Conservation (phyloP, 2,797 vertebrate species). For the Liparis tanakae region DNA sequence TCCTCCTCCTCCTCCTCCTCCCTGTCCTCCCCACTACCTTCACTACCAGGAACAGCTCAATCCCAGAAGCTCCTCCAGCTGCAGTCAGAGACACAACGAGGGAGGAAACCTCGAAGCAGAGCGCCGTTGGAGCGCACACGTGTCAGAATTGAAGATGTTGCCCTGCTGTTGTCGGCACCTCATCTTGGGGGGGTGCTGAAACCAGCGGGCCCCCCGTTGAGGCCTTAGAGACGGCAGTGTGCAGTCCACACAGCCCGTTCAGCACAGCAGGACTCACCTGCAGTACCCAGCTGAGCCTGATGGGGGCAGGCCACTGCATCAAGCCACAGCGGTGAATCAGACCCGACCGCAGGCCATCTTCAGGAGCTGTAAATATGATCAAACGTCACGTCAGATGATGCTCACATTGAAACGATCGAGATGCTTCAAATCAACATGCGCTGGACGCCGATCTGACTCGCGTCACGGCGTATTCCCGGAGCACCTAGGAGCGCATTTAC, state of each 20-base stretch:
- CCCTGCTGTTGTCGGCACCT: background rate
- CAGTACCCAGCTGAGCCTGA: constrained; percentile 59
- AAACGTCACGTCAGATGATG: constrained; percentile 26
- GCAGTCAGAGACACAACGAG: constrained; percentile 29
- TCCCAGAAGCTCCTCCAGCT: constrained; percentile 60
- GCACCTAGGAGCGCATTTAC: constrained; percentile 5
- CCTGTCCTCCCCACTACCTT: constrained; percentile 40
- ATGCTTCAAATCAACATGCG: constrained; percentile 23
- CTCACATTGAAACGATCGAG: constrained; percentile 46
- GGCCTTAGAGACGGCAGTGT: constrained; percentile 8
- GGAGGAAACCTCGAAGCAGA: constrained; percentile 29
- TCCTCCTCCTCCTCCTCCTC: constrained; percentile 37
- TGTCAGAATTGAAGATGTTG: constrained; percentile 1
- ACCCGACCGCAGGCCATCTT: constrained; percentile 33
- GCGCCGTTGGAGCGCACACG: constrained; percentile 1
- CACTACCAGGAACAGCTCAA: constrained; percentile 49
- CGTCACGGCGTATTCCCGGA: constrained; percentile 29
- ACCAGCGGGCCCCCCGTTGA: constrained; percentile 10
- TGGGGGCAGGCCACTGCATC: constrained; percentile 69
- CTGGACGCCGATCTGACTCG: constrained; percentile 29
- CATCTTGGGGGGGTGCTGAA: background rate
- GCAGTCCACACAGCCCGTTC: background rate
- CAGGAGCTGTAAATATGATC: constrained; percentile 36
- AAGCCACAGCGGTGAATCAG: constrained; percentile 19
- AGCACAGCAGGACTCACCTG: constrained; percentile 25